Conservation (phyloP, 1,140 invertebrate species). For the Temnothorax longispinosus region DNA sequence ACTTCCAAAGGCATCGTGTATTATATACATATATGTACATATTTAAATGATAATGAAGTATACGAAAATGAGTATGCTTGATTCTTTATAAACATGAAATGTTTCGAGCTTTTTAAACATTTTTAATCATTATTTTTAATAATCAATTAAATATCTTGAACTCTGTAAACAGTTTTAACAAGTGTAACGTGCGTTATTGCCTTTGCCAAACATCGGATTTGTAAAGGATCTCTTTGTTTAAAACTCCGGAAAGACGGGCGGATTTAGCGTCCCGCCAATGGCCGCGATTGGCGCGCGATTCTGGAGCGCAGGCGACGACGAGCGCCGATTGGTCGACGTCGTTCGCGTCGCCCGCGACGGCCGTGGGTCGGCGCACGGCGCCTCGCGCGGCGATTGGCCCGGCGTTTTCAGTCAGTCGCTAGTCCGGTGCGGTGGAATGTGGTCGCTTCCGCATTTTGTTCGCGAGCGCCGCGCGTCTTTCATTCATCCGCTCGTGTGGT, state of each 20-base stretch:
- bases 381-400: constrained; percentile 68
- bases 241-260: neutral
- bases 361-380: constrained; percentile 54
- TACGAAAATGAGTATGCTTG: neutral
- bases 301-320: neutral
- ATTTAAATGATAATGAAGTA: constrained; percentile 53
- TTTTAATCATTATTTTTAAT: neutral
- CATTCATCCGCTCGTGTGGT: constrained; percentile 68
- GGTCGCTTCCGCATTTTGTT: constrained; percentile 70
- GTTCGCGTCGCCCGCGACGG: neutral
- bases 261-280: constrained; percentile 21
- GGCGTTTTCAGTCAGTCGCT: constrained; percentile 73
- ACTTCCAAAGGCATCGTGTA: neutral
- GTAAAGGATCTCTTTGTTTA: neutral
- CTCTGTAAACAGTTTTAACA: neutral
- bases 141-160: no score
- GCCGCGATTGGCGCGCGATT: constrained; percentile 19
- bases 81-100: neutral
- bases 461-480: constrained; percentile 69
- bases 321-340: constrained; percentile 3
- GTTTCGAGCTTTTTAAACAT: neutral
- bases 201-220: neutral
- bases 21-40: constrained; percentile 50
- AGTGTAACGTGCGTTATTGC: no score
- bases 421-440: constrained; percentile 77